These are phyloP conservation scores for Hylaeus volcanicus DNA, from an alignment of 1,140 invertebrate species.

Conservation along the genomic window DNA sequence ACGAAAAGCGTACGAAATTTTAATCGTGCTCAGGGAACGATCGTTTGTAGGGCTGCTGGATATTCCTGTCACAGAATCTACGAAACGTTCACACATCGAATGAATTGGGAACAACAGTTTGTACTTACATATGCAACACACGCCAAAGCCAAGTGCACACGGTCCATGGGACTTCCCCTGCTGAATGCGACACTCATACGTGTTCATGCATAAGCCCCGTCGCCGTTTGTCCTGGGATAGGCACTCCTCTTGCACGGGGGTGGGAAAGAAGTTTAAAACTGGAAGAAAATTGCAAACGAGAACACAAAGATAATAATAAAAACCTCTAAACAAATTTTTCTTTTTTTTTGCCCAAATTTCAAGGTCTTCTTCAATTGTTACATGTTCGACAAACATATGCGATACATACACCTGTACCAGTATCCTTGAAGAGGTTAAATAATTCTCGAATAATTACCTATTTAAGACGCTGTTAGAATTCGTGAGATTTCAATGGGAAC, in stretches of 20 bases:
- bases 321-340: too few species aligned
- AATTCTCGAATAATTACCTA: background rate
- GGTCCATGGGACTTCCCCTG: conserved; percentile 87
- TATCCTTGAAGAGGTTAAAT: too few species aligned
- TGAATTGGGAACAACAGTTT: conserved; percentile 14
- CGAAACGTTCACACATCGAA: background rate
- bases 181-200: conserved; percentile 90
- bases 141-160: conserved; percentile 91
- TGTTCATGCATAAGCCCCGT: conserved; percentile 88
- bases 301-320: background rate
- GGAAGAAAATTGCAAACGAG: conserved; percentile 68
- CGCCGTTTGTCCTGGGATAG: conserved; percentile 85
- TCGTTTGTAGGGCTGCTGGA: background rate
- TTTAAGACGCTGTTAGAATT: background rate
- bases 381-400: too few species aligned
- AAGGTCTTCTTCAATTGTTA: too few species aligned
- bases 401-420: too few species aligned
- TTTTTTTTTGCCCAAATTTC: too few species aligned
- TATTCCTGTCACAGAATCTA: background rate
- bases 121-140: conserved; percentile 93
- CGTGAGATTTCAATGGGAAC: background rate
- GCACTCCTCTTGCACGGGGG: conserved; percentile 89
- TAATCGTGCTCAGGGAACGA: background rate
- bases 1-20: background rate
- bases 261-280: conserved; percentile 90